These are phyloP conservation scores for Manacus vitellinus DNA, from an alignment of 2,113 vertebrate genomes.

Conservation along the genomic window DNA sequence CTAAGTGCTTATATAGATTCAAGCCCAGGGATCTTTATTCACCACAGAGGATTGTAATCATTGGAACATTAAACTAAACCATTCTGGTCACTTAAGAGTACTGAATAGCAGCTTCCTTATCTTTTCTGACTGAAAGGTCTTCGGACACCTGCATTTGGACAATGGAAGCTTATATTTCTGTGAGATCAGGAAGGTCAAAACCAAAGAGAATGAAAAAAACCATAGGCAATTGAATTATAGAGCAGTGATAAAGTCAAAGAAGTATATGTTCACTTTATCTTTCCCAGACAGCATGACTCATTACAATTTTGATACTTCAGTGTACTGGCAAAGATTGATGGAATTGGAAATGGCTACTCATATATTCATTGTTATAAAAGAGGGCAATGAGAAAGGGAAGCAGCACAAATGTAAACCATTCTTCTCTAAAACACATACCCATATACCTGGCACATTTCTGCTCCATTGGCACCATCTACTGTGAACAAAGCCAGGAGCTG, in stretches of 20 bases:
- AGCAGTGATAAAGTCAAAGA: constrained; percentile 38
- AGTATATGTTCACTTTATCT: constrained; percentile 23
- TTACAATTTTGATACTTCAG: constrained; percentile 44
- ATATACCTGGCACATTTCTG: neutral
- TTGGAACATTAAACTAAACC: neutral
- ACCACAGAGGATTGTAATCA: neutral
- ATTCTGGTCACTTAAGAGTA: neutral
- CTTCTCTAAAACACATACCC: neutral
- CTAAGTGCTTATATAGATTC: neutral
- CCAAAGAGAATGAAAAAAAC: neutral
- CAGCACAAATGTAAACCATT: neutral
- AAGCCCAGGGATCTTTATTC: neutral
- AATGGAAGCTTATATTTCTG: neutral
- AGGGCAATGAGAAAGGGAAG: neutral
- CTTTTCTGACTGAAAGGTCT: neutral
- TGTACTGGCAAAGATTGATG: constrained; percentile 12
- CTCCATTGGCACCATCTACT: neutral
- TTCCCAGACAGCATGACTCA: constrained; percentile 12
- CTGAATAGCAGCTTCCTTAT: neutral
- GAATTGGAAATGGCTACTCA: neutral
- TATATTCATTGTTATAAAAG: neutral
- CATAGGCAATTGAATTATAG: constrained; percentile 24
- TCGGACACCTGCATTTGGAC: neutral
- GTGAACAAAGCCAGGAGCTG: neutral
- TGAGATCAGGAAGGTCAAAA: constrained; percentile 9